These are phyloP conservation scores for Oryzias dopingdopingensis DNA, from an alignment of 2,797 vertebrate genomes.

Conservation along the genomic window DNA sequence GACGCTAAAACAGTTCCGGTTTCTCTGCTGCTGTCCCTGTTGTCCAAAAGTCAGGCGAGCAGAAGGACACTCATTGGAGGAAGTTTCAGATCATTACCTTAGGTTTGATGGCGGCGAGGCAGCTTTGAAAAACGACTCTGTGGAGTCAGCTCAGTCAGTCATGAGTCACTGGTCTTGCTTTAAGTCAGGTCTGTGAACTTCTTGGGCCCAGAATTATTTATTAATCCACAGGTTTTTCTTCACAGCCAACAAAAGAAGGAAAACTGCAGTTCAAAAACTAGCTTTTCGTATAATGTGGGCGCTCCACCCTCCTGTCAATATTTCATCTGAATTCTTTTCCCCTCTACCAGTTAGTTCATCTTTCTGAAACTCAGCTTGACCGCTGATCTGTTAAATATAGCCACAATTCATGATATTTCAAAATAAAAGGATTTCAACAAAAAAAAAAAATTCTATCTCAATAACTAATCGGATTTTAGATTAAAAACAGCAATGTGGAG, in stretches of 20 bases:
- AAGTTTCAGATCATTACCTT: conserved; percentile 20
- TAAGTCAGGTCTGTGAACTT: background rate
- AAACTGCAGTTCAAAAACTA: no score
- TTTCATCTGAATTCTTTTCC: background rate
- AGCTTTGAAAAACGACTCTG: conserved; percentile 22
- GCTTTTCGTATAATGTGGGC: no score
- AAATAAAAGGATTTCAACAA: background rate
- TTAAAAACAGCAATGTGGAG: no score
- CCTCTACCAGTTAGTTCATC: no score
- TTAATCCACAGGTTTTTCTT: no score
- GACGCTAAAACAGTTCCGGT: no score
- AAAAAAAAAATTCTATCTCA: no score
- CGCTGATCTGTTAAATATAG: background rate
- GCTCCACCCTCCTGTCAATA: background rate
- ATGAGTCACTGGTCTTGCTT: conserved; percentile 33
- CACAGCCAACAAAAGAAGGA: no score
- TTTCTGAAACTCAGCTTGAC: background rate
- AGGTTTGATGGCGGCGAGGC: conserved; percentile 21
- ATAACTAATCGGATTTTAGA: no score
- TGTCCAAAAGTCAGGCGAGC: conserved; percentile 13
- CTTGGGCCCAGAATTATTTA: no score
- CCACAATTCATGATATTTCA: background rate
- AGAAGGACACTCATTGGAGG: conserved; percentile 29
- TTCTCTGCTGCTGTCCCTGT: conserved; percentile 18
- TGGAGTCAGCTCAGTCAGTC: conserved; percentile 9